Percentiles rank a stretch among this genome's conserved stretches.
These are phyloP conservation scores for Idaea aversata DNA, from an alignment of 2,888 invertebrate species.

Conservation along the genomic window DNA sequence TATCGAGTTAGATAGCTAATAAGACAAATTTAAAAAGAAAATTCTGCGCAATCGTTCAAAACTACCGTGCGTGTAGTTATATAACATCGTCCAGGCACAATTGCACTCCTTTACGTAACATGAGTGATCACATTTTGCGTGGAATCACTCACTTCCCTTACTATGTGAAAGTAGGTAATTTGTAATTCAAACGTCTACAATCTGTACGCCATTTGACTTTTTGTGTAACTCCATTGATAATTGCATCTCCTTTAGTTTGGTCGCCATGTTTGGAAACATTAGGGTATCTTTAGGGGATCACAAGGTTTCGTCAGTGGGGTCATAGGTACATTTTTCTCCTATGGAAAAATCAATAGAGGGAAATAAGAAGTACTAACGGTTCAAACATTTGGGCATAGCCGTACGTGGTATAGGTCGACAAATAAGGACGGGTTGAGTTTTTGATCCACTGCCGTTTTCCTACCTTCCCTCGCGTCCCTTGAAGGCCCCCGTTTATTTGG, in stretches of 20 bases:
- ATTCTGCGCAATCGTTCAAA: slow-evolving; percentile 4
- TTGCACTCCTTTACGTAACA: slow-evolving; percentile 21
- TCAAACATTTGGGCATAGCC: too few species aligned
- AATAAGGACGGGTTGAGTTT: too few species aligned
- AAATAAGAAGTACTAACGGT: too few species aligned
- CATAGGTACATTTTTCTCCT: not conserved
- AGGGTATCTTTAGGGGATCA: not conserved
- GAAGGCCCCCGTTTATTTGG: too few species aligned
- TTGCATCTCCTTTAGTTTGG: not conserved
- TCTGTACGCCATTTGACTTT: slow-evolving; percentile 6
- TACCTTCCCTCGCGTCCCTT: too few species aligned
- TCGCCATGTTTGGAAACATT: not conserved
- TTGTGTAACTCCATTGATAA: slow-evolving; percentile 2
- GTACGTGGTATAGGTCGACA: too few species aligned
- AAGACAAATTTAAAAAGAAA: not conserved
- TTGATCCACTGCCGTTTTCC: too few species aligned
- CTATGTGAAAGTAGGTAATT: slow-evolving; percentile 23
- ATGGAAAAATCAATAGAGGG: not conserved
- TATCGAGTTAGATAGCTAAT: too few species aligned
- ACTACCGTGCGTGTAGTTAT: not conserved
- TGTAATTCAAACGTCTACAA: slow-evolving; percentile 21
- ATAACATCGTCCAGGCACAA: slow-evolving; percentile 15
- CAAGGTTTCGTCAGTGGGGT: not conserved
- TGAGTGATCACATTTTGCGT: slow-evolving; percentile 20
- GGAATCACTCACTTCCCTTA: slow-evolving; percentile 23